phyloP scores from a whole-genome alignment of 2,113 vertebrate genomes.

The Macheiramphus alcinus region DNA sequence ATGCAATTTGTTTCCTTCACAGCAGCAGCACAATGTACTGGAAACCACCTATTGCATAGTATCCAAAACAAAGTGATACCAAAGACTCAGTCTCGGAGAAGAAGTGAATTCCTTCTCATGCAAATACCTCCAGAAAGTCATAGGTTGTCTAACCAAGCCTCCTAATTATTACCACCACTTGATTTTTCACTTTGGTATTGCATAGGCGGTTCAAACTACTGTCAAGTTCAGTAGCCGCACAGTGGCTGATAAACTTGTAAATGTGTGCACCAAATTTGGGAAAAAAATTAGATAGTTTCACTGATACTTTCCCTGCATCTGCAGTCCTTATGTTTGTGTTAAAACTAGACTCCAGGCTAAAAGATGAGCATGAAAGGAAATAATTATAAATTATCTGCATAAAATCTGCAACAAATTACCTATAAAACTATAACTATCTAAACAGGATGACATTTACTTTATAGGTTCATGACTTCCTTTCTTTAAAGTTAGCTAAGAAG shows the following conservation, averaged over 20 bases:
- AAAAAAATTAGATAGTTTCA: constrained; percentile 42
- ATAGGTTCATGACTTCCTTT: constrained; percentile 81
- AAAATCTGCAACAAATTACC: constrained; percentile 92
- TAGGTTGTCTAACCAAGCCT: background rate
- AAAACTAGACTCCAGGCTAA: constrained; percentile 78
- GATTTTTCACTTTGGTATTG: constrained; percentile 11
- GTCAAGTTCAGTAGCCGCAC: constrained; percentile 17
- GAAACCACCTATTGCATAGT: background rate
- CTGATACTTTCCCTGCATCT: constrained; percentile 77
- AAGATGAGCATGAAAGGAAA: constrained; percentile 89
- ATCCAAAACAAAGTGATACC: background rate
- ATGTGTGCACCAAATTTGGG: constrained; percentile 57
- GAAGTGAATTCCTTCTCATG: background rate
- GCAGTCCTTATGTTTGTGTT: constrained; percentile 83
- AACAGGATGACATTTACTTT: constrained; percentile 80
- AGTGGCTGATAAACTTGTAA: constrained; percentile 56
- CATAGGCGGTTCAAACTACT: background rate
- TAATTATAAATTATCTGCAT: constrained; percentile 82
- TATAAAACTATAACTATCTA: constrained; percentile 84
- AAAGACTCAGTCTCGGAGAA: background rate
- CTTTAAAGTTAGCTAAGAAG: constrained; percentile 80
- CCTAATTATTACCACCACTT: background rate
- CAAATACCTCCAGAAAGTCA: background rate
- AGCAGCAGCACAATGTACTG: background rate
- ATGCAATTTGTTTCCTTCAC: constrained; percentile 23